These are phyloP conservation scores for Dioctria linearis DNA, from an alignment of 2,888 invertebrate genomes.

Conservation along the genomic window DNA sequence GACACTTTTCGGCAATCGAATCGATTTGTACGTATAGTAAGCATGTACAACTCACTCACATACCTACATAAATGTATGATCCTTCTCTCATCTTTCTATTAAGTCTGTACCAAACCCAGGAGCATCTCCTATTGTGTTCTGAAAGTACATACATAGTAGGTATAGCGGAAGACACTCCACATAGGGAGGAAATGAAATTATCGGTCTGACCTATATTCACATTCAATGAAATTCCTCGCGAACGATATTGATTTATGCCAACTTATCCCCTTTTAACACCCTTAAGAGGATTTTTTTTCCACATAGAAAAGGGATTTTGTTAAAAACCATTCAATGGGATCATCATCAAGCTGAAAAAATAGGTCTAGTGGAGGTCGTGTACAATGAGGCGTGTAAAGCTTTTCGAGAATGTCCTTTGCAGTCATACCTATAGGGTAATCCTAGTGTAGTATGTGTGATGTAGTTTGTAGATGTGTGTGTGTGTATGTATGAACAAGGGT, in stretches of 20 bases:
- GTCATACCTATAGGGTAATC: neutral
- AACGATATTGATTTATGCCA: conserved; percentile 6
- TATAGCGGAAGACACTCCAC: no score
- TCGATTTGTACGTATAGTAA: neutral
- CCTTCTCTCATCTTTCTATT: no score
- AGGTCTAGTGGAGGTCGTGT: conserved; percentile 12
- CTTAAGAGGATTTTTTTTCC: conserved; percentile 4
- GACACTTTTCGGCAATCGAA: neutral
- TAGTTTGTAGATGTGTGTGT: neutral
- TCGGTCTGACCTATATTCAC: conserved; percentile 18
- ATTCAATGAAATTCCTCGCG: conserved; percentile 6
- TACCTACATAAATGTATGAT: no score
- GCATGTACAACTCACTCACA: no score
- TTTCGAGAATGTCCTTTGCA: neutral
- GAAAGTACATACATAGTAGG: no score
- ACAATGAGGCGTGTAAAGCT: conserved; percentile 8
- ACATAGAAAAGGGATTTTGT: neutral
- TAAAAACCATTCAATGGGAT: neutral
- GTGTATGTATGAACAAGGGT: no score
- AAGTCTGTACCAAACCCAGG: no score
- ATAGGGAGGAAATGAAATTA: neutral
- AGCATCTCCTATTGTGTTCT: no score
- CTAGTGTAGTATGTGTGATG: neutral
- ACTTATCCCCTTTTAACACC: conserved; percentile 21
- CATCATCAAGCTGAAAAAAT: neutral